phyloP scores from a whole-genome alignment of 2,797 vertebrate genomes.

The Schizothorax lantsangensis region DNA sequence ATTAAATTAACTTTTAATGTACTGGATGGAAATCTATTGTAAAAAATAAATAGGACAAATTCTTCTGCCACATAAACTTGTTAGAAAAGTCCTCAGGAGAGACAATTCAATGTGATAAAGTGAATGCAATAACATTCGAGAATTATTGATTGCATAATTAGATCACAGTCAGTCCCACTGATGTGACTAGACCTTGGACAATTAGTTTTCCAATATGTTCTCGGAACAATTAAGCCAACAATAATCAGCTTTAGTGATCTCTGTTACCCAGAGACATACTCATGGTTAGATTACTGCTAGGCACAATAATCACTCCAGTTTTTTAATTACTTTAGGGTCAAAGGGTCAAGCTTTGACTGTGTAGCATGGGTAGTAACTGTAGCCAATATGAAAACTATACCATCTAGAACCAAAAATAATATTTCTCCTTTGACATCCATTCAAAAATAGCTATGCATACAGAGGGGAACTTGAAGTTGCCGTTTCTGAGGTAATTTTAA shows the following conservation, averaged over 20 bases:
- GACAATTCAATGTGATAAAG: not conserved
- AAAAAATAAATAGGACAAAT: not conserved
- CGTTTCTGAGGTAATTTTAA: not conserved
- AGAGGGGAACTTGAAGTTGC: not conserved
- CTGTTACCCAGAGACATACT: not conserved
- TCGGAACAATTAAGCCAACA: not conserved
- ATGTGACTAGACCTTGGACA: not conserved
- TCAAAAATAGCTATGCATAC: not conserved
- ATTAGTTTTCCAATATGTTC: constrained; percentile 18
- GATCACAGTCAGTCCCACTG: not conserved
- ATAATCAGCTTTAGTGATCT: not conserved
- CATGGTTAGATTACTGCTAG: not conserved
- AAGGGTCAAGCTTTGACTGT: not conserved
- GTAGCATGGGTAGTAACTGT: no score
- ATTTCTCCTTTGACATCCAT: not conserved
- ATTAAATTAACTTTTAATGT: not conserved
- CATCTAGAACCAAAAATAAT: not conserved
- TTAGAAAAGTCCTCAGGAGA: not conserved
- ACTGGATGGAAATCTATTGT: not conserved
- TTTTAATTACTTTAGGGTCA: not conserved
- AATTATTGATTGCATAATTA: not conserved
- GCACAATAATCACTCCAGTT: not conserved
- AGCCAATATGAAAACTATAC: not conserved
- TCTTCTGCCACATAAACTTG: not conserved
- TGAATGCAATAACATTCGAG: not conserved